Evolutionary conservation across 2,888 invertebrate species (phyloP), one percentile per base, ranked within the genome.

Genomic region (Parthenolecanium corni): DNA sequence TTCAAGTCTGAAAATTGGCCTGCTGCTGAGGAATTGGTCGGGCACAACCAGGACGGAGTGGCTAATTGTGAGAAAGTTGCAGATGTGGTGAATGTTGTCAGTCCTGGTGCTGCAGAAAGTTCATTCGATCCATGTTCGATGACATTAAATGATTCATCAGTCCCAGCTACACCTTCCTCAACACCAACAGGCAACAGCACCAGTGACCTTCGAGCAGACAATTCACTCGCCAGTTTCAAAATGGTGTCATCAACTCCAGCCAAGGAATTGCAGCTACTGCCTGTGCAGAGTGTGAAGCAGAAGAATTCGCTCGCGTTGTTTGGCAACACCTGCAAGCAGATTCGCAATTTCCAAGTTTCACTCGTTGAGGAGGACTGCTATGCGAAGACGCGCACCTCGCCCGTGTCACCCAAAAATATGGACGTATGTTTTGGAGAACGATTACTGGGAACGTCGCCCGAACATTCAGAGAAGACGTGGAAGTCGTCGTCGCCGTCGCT

Each of bases 1-100:
- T 64, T 66, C 11, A 58, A 58, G 47, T 49, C 40, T 5, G 38
- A 58, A 11, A 57, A 58, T 56, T 66, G 65, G 65, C 65, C 65
- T 2, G 16, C 62, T 14, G 47, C 62, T 12, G 58, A 64, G 18
- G 65, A 66, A 42, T 57, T 64, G 2, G 62, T 16, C 12, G 31
- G 25, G 49, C 20, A 46, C 57, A 16, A 42, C 16, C 21, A 24
- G 24, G 42, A n/a, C 3, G 47, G 36, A 36, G 20, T 36, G 24
- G 25, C n/a, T 14, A 11, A 5, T 36, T 1, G 36, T n/a, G 2
- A 20, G 20, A 4, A 36, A 52, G 9, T 20, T 3, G 4, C n/a
- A 3, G 51, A 51, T 25, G 2, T 24, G 24, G 31, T 31, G 5
- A 9, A 31, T 31, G 31, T 31, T 9, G 31, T 31, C 31, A 9